Conservation (phyloP, 64 coral and sea anemone species). For the Dendronephthya gigantea region DNA sequence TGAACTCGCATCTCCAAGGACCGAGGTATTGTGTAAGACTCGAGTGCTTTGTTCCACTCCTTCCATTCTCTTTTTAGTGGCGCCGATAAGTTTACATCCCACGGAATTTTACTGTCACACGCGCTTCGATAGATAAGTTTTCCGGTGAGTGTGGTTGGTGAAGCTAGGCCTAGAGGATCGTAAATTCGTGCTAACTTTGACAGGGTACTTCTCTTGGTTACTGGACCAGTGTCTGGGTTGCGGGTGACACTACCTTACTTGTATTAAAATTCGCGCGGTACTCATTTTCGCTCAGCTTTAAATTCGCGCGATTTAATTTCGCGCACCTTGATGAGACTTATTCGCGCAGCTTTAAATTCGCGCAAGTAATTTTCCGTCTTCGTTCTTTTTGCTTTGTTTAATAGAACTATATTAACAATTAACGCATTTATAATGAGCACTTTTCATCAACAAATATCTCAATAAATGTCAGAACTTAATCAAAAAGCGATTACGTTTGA, state of each 20-base stretch:
- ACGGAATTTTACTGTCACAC: conserved; percentile 42
- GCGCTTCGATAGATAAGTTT: conserved; percentile 40
- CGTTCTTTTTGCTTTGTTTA: no score
- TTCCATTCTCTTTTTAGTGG: conserved; percentile 32
- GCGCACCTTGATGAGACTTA: no score
- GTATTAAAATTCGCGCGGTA: no score
- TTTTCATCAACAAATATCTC: no score
- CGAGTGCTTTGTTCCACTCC: conserved; percentile 24
- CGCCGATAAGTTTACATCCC: conserved; percentile 21
- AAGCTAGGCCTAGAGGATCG: conserved; percentile 43
- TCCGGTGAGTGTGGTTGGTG: conserved; percentile 31
- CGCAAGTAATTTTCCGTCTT: no score
- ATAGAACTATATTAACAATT: no score
- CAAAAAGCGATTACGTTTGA: no score
- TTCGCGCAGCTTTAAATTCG: no score
- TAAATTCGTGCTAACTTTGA: conserved; percentile 36
- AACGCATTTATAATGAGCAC: no score
- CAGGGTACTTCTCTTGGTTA: conserved; percentile 42
- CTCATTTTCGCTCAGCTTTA: no score
- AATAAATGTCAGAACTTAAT: no score
- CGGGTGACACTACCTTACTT: conserved; percentile 27
- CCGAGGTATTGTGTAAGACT: conserved; percentile 17
- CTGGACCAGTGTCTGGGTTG: background rate
- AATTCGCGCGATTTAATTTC: no score
- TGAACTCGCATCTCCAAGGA: conserved; percentile 29